Percentiles rank a stretch among this genome's conserved stretches.
These are phyloP conservation scores for Drosophila seguyi DNA, from an alignment of 1,140 invertebrate species.

Conservation along the genomic window DNA sequence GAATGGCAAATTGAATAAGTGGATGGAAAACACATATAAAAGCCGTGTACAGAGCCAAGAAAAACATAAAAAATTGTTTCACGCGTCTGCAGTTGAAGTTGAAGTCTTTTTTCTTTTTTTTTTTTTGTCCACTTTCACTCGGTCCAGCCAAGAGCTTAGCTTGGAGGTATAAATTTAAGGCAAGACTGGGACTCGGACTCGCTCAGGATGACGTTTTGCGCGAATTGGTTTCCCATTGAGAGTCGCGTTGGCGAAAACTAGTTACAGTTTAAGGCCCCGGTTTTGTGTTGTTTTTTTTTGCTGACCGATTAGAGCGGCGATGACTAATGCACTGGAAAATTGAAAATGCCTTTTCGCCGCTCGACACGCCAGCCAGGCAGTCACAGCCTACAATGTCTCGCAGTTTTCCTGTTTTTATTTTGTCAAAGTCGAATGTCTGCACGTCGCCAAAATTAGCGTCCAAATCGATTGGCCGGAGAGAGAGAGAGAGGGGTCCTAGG, in stretches of 20 bases:
- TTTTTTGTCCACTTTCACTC: slow-evolving; percentile 75
- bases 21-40: slow-evolving; percentile 65
- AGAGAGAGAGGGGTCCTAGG: slow-evolving; percentile 19
- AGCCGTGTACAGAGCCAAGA: slow-evolving; percentile 35
- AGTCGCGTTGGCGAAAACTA: slow-evolving; percentile 60
- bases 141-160: slow-evolving; percentile 31
- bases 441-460: slow-evolving; percentile 76
- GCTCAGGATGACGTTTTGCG: slow-evolving; percentile 66
- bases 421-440: slow-evolving; percentile 70
- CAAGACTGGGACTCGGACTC: slow-evolving; percentile 13
- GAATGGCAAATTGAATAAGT: slow-evolving; percentile 81
- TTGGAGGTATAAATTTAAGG: slow-evolving; percentile 22
- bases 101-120: slow-evolving; percentile 6
- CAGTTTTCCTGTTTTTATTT: slow-evolving; percentile 34
- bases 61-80: slow-evolving; percentile 74
- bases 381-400: slow-evolving; percentile 21
- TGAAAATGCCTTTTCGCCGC: slow-evolving; percentile 64
- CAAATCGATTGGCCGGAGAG: slow-evolving; percentile 66
- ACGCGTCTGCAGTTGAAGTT: slow-evolving; percentile 70
- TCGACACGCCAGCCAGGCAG: slow-evolving; percentile 36
- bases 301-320: slow-evolving; percentile 51
- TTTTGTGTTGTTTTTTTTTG: too few relatives aligned
- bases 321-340: slow-evolving; percentile 81
- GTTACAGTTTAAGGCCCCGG: slow-evolving; percentile 72
- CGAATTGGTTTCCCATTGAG: slow-evolving; percentile 49